Evolutionary conservation across 2,888 invertebrate species (phyloP), one percentile per base, ranked within the genome.

Genomic region (Limnephilus marmoratus): DNA sequence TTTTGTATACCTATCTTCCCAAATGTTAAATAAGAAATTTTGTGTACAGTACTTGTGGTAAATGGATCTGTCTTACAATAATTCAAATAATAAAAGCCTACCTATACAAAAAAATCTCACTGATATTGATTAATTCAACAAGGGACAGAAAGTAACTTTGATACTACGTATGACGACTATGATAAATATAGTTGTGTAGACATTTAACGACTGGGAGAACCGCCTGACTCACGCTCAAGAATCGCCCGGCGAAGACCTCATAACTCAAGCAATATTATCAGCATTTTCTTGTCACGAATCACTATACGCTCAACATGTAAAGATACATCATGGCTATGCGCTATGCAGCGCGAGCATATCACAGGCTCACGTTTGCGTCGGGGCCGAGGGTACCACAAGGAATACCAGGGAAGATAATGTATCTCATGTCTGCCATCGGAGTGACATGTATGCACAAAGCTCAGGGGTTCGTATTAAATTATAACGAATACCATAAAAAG

Each of bases 351-450:
- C n/a, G 68, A 68, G 68, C n/a, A 49, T 49, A 41, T 53, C 29
- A 86, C 86, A n/a, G 45, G 29, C 86, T 86, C 45, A 86, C n/a
- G 29, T 86, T 45, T 86, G 53, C 53, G 12, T n/a, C 11, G 86
- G 85, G 34, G 18, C 13, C 86, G 24, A 12, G 3, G 86, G 83
- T 85, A 37, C 29, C 49, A 41, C n/a, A 41, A 41, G 85, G 85
- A 37, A 85, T n/a, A 4, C n/a, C 85, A 29, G 13, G n/a, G 85
- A 41, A 85, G 85, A 85, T 85, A 41, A 85, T 85, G 85, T 85
- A 85, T 86, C 53, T 45, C 11, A 41, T 49, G 85, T 86, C 85
- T 18, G 41, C 37, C 83, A 83, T 18, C 83, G 83, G 15, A 83
- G 37, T 83, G 83, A 83, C 83, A 37, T 34, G 37, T 18, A 34